Conservation (phyloP, 2,113 vertebrate genomes). For the Motacilla tschutschensis region DNA sequence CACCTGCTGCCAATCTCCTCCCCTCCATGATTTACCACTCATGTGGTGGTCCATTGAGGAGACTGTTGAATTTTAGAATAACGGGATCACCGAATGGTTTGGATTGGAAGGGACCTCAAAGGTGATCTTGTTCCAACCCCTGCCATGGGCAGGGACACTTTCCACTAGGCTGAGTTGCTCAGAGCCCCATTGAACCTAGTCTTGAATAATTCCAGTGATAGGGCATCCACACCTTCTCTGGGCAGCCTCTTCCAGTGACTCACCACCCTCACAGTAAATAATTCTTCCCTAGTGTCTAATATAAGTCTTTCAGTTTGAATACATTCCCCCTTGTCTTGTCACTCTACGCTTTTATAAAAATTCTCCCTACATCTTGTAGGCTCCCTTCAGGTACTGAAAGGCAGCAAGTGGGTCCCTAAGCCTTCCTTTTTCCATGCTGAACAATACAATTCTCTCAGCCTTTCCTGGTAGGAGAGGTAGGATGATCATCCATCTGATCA, state of each 20-base stretch:
- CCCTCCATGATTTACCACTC: fast-evolving
- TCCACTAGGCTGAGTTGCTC: neutral
- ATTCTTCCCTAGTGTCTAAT: neutral
- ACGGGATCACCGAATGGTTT: neutral
- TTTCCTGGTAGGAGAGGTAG: neutral
- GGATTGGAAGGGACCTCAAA: neutral
- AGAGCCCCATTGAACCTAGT: neutral
- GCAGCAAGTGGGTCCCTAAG: neutral
- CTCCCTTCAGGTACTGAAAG: neutral
- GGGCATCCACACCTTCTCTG: neutral
- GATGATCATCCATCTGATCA: neutral
- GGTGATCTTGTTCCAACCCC: fast-evolving
- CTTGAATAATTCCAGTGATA: neutral
- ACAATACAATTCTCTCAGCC: neutral
- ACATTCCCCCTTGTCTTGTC: neutral
- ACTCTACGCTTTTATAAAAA: neutral
- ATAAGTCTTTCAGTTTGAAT: neutral
- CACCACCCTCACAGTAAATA: neutral
- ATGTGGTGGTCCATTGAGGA: fast-evolving
- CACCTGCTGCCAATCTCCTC: neutral
- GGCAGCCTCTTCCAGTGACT: neutral
- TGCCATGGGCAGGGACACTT: neutral
- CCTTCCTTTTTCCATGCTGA: neutral
- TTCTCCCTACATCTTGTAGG: neutral
- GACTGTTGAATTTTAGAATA: neutral